Base-by-base conservation (phyloP, 2,888 invertebrate species). In the Ypsolopha sequella region DNA sequence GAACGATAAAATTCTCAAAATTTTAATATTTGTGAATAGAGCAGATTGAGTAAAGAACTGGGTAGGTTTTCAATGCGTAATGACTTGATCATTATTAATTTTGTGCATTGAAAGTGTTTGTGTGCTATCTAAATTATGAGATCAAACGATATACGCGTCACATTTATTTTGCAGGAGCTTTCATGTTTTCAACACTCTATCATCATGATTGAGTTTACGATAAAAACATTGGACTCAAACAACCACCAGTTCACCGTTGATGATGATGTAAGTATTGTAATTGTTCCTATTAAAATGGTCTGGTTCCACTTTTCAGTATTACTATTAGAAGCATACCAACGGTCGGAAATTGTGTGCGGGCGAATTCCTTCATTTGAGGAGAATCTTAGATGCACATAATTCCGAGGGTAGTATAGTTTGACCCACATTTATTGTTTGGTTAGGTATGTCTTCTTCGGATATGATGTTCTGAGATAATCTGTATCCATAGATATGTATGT, bases 161-260 rank as follows among this genome's bases (percentile, higher is more conserved):
- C 46, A 35, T 46, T 46, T 34, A 8, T 33, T 47, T 55, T 56
- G 51, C 57, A 57, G 56, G 54, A 56, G 56, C 56, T 56, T 60
- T 52, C 56, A 63, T 64, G 63, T 66, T 63, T 64, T 65, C 62
- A 88, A 75, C 69, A n/a, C n/a, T n/a, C n/a, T n/a, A n/a, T n/a
- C n/a, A n/a, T n/a, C n/a, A 92, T 92, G 92, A 93, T 96, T 86
- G 90, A 93, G 64, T 88, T 96, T 64, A 96, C 94, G 61, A 94
- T 96, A 62, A 96, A 95, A 84, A 96, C 96, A 55, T 88, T 96
- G 70, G 96, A 96, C 88, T 93, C 95, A 39, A 92, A 91, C 73
- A 95, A 95, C 85, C 95, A 95, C 75, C 87, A 88, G 47, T 95
- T 96, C 76, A 88, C 89, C 50, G 92, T 95, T 53, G 92, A 93